phyloP scores from a whole-genome alignment of 92 coral and sea anemone genomes.

The Galaxea fascicularis region DNA sequence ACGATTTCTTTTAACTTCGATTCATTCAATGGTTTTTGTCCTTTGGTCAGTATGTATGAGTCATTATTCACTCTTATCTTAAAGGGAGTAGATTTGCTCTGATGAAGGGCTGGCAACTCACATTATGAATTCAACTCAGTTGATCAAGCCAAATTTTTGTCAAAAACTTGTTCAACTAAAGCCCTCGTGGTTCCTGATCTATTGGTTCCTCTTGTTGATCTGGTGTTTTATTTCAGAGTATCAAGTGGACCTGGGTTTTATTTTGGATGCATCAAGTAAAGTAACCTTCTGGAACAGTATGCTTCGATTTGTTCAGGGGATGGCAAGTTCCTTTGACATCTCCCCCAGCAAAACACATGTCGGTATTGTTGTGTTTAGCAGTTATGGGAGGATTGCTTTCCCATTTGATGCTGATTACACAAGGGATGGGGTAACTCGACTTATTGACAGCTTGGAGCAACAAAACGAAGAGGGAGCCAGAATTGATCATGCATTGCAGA shows the following conservation, averaged over 20 bases:
- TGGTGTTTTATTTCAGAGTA: slow-evolving; percentile 6
- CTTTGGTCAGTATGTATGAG: no score
- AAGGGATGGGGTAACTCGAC: slow-evolving; percentile 31
- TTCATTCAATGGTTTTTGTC: no score
- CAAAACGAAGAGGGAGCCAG: slow-evolving; percentile 46
- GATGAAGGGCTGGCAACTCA: no score
- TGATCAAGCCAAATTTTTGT: no score
- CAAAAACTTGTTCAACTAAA: no score
- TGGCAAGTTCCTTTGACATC: slow-evolving; percentile 67
- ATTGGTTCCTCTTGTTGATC: not conserved
- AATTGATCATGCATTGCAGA: slow-evolving; percentile 72
- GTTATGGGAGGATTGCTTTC: slow-evolving; percentile 66
- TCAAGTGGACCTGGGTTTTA: slow-evolving; percentile 73
- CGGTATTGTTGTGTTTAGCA: slow-evolving; percentile 70
- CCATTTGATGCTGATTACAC: slow-evolving; percentile 69
- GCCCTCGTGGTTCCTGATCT: not conserved
- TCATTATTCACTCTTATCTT: no score
- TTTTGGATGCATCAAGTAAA: slow-evolving; percentile 63
- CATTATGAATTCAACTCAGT: no score
- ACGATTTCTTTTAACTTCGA: no score
- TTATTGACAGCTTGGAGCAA: slow-evolving; percentile 59
- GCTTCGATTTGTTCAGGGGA: slow-evolving; percentile 44
- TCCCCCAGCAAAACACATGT: slow-evolving; percentile 65
- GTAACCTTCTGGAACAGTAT: slow-evolving; percentile 42
- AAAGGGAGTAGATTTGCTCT: no score